Base-by-base conservation (phyloP, 64 coral and sea anemone species). In the Montipora foliosa region DNA sequence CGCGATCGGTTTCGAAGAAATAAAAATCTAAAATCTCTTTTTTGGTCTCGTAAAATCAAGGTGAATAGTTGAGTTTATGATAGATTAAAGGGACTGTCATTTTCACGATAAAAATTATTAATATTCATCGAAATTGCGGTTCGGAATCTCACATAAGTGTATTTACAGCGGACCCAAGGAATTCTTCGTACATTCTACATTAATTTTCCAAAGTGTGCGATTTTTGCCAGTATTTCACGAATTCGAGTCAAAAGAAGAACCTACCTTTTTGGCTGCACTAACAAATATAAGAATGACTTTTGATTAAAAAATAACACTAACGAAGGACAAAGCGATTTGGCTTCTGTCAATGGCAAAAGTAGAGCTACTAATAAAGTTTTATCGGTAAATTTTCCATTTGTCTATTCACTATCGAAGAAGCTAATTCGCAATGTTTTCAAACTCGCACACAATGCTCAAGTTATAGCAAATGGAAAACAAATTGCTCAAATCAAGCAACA, bases 61-160 rank as follows among this genome's bases (percentile, higher is more conserved):
- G 17, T 19, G 60, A 71, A 68, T 71, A 86, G 82, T 64, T 86
- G 37, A 86, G 82, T 86, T 86, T 86, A 66, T 59, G 66, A 68
- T 86, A 51, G 82, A 86, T 86, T 86, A 86, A 86, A 72, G 46
- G 61, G 67, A 45, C 66, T 86, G 82, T 86, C 82, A 86, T 86
- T 86, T 86, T 86, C 62, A 71, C 68, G 82, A 86, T 86, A 86
- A 86, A 86, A 67, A 86, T n/a, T 71, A 86, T 86, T 86, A 86
- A 86, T 86, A 86, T 86, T 86, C 82, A 86, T 86, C 82, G 66
- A 86, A 70, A 8, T 66, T 86, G 82, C 82, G 82, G 82, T 86
- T 86, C 82, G 16, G 82, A 86, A 86, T 86, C 82, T 86, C 82
- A 64, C 82, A 44, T 86, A 50, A 86, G 47, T 71, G 82, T 86